Base-by-base conservation (phyloP, 2,888 invertebrate species). In the Argyresthia goedartella region DNA sequence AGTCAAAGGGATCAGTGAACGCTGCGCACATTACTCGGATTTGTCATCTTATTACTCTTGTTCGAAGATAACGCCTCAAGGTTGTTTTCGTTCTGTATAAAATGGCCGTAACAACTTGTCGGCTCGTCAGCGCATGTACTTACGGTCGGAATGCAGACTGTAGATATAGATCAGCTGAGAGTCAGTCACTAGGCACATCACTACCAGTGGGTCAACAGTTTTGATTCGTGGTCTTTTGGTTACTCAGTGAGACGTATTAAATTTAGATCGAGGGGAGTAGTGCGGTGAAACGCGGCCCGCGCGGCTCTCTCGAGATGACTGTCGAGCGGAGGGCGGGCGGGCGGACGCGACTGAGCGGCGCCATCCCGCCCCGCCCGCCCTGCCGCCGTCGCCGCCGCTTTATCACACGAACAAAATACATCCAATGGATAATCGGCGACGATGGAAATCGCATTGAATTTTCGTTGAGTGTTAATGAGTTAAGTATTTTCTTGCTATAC, bases 401-500 rank as follows among this genome's bases (percentile, higher is more conserved):
- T 39, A 15, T 82, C 82, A 81, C 78, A 65, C 72, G 72, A 81
- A 81, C 81, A 75, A 82, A 81, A 82, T 82, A 77, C 77, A 81
- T 84, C 79, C 82, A 78, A 81, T 78, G 81, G 79, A 78, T 82
- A 80, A 82, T 78, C 76, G 69, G 67, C 69, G 68, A 63, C 69
- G 72, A 76, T 79, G 73, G 71, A 69, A 67, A 69, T 67, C 65
- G 67, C 73, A 77, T 80, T 79, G 75, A 80, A 81, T 75, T 73
- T 74, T 70, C 39, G n/a, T 8, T 25, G 14, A 25, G 41, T 50
- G 43, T 25, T 43, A 43, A 50, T 50, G 42, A 50, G 63, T 68
- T 66, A 64, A 44, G 16, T 25, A 25, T 25, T 4, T 25, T 25
- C 25, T 4, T 4, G 6, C 25, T 25, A 2, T 4, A 25, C 2